Conservation (phyloP, 2,113 vertebrate species). For the Varanus salvator region DNA sequence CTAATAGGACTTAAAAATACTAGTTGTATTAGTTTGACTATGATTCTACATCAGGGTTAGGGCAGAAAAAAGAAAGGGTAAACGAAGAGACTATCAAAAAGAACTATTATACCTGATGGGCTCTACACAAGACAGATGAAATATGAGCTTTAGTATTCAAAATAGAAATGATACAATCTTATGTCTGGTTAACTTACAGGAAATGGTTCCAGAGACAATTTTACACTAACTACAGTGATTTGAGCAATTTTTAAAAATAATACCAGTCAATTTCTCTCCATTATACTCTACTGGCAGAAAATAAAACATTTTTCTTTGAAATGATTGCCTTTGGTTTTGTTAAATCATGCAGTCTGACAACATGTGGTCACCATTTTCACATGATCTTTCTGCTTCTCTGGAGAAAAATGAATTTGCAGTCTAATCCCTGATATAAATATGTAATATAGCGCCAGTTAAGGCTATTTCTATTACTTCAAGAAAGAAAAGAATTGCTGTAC, state of each 20-base stretch:
- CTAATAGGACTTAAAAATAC: conserved; percentile 56
- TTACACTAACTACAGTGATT: conserved; percentile 89
- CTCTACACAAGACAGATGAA: conserved; percentile 76
- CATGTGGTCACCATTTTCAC: conserved; percentile 84
- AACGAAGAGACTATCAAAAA: conserved; percentile 74
- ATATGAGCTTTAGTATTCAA: conserved; percentile 82
- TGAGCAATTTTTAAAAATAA: conserved; percentile 91
- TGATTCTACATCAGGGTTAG: conserved; percentile 43
- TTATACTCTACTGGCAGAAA: conserved; percentile 87
- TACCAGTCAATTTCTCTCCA: conserved; percentile 88
- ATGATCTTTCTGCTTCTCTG: conserved; percentile 80
- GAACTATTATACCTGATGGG: conserved; percentile 79
- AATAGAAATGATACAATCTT: conserved; percentile 85
- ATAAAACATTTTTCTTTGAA: conserved; percentile 88
- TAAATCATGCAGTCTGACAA: conserved; percentile 87
- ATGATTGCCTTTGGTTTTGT: conserved; percentile 86
- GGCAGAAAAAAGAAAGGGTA: conserved; percentile 54
- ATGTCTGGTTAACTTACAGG: conserved; percentile 85
- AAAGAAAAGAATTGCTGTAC: conserved; percentile 63
- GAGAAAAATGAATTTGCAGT: conserved; percentile 78
- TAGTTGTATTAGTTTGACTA: conserved; percentile 49
- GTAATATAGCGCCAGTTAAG: conserved; percentile 73
- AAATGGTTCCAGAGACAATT: conserved; percentile 87
- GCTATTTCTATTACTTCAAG: conserved; percentile 66
- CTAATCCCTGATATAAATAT: conserved; percentile 80